A percentile compares a stretch with the other conserved stretches of the same genome.
Evolutionary conservation across 2,113 vertebrate species (phyloP).

Genomic region (Gadus macrocephalus): DNA sequence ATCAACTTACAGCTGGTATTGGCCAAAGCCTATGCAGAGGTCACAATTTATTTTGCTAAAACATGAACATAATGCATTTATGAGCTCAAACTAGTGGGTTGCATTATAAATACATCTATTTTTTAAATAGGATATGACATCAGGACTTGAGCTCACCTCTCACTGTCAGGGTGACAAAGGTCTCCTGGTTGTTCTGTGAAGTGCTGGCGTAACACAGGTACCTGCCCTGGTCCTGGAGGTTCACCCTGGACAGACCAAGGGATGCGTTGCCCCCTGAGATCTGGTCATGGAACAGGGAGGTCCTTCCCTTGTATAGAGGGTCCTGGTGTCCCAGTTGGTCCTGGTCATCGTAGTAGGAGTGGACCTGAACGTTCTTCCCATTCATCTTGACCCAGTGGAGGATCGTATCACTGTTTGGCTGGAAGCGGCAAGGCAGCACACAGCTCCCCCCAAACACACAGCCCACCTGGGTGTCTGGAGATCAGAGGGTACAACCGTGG

Average conservation of each 20-base stretch:
- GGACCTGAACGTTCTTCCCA: conserved; percentile 1
- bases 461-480: background rate
- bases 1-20: too few species aligned
- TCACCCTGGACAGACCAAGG: conserved; percentile 50
- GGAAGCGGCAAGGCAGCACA: conserved; percentile 65
- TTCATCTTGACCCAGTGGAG: conserved; percentile 69
- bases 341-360: conserved; percentile 47
- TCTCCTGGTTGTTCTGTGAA: background rate
- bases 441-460: conserved; percentile 48
- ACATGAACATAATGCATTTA: too few species aligned
- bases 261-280: conserved; percentile 66
- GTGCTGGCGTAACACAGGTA: conserved; percentile 70
- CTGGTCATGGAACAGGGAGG: conserved; percentile 51
- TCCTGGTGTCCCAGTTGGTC: conserved; percentile 53
- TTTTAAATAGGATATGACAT: too few species aligned
- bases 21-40: too few species aligned
- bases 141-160: conserved; percentile 47
- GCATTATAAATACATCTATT: too few species aligned
- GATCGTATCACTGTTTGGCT: conserved; percentile 13
- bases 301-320: conserved; percentile 46
- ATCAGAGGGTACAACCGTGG: background rate
- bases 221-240: conserved; percentile 40
- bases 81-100: too few species aligned
- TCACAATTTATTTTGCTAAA: too few species aligned
- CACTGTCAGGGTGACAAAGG: conserved; percentile 6